phyloP scores from a whole-genome alignment of 1,140 invertebrate species.

The Scaptomyza montana region DNA sequence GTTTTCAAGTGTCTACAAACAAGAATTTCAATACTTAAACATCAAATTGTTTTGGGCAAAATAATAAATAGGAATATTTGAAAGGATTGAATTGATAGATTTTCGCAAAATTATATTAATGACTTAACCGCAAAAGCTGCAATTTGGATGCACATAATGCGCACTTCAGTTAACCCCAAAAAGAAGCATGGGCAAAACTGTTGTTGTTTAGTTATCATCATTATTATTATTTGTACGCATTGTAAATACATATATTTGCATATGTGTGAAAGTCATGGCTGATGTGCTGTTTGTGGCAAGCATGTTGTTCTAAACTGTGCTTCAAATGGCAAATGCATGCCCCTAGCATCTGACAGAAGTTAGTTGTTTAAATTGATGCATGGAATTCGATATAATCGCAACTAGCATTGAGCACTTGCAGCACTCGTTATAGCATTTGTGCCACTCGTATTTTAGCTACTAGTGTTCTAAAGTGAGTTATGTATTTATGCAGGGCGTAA shows the following conservation, averaged over 20 bases:
- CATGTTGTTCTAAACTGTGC: not conserved
- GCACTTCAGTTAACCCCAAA: constrained; percentile 38
- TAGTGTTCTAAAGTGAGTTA: constrained; percentile 20
- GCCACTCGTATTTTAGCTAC: constrained; percentile 9
- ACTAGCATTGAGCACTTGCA: constrained; percentile 11
- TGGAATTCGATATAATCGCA: constrained; percentile 43
- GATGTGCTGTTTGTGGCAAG: constrained; percentile 11
- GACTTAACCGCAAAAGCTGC: constrained; percentile 49
- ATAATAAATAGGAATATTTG: constrained; percentile 4
- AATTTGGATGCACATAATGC: constrained; percentile 41
- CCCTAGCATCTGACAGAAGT: constrained; percentile 11
- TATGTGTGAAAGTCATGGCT: constrained; percentile 10
- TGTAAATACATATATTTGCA: not conserved
- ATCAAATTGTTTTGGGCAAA: not conserved
- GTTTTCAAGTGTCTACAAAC: too few relatives aligned
- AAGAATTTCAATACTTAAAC: not conserved
- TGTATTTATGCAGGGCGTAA: constrained; percentile 29
- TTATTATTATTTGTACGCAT: constrained; percentile 15
- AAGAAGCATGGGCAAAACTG: constrained; percentile 9
- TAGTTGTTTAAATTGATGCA: constrained; percentile 39
- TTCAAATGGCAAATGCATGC: constrained; percentile 19
- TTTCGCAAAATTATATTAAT: constrained; percentile 41
- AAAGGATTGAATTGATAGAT: constrained; percentile 11
- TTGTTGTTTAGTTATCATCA: constrained; percentile 34
- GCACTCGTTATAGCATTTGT: not conserved